Evolutionary conservation across 1,140 invertebrate species (phyloP), one percentile per base, ranked within the genome.

Genomic region (Drosophila pseudoobscura): DNA sequence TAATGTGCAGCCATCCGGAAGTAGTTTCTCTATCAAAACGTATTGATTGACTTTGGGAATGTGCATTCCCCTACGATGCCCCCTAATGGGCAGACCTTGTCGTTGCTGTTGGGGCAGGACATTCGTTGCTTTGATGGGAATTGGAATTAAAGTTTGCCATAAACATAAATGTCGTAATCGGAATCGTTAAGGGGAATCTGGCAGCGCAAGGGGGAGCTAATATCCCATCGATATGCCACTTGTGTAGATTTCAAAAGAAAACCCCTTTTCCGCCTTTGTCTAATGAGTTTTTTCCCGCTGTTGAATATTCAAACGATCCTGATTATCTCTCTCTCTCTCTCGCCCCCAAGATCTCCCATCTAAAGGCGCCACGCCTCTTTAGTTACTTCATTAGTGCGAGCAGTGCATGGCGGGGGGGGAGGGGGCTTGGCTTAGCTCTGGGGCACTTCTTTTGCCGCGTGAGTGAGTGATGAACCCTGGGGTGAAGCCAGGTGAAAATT

Each of bases 21-120:
- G 70, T 83, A 78, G 79, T 83, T 78, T 75, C 79, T 83, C 70
- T 70, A 83, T 83, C 61, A 63, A 66, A 84, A 65, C 63, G 64
- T 66, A 75, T 66, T 79, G 79, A 83, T 84, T 83, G 80, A 79
- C 75, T 83, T 79, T 71, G 46, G 49, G 61, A 83, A 78, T 82
- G 35, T 39, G 78, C 78, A 73, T 54, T 62, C 56, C 45, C 31
- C 31, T 11, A 35, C 31, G 31, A 35, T 39, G 35, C 35, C 35
- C 35, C 35, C 35, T 13, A 39, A 39, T 39, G 35, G 35, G 47
- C 46, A 22, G 35, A 58, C 17, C 17, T 5, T 24, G 24, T 24
- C 3, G 24, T 6, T 26, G 24, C 2, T 20, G 20, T 20, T 26
- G 44, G 9, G 39, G 22, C n/a, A 31, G 24, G 15, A 13, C 64